phyloP scores from a whole-genome alignment of 2,113 vertebrate species.

The Cyanocitta stelleri region DNA sequence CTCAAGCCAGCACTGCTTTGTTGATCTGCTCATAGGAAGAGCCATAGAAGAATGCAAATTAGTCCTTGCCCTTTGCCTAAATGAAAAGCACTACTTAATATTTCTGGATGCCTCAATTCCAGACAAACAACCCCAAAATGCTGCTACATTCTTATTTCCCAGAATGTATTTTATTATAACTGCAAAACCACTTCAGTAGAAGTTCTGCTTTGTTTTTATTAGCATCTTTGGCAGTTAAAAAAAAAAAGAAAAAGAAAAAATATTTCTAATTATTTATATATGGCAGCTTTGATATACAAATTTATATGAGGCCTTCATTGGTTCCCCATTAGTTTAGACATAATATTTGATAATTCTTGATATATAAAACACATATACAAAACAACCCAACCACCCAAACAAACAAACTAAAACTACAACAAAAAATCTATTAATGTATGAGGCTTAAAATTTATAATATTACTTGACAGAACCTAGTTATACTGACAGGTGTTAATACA shows the following conservation, averaged over 20 bases:
- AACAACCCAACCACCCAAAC: neutral
- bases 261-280: neutral
- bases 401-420: neutral
- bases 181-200: neutral
- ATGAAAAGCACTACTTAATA: neutral
- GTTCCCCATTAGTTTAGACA: neutral
- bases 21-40: slow-evolving; percentile 9
- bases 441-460: neutral
- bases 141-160: neutral
- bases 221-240: neutral
- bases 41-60: slow-evolving; percentile 34
- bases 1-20: slow-evolving; percentile 25
- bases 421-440: neutral
- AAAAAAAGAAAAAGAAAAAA: neutral
- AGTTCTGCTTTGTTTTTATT: neutral
- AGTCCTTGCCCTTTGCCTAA: slow-evolving; percentile 15
- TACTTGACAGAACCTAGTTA: neutral
- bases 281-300: neutral
- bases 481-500: neutral
- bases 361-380: neutral
- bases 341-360: neutral
- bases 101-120: slow-evolving; percentile 17
- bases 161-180: neutral
- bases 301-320: neutral
- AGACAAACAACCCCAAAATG: neutral